These are phyloP conservation scores for Cyclophora punctaria DNA, from an alignment of 2,888 invertebrate species.

Conservation along the genomic window DNA sequence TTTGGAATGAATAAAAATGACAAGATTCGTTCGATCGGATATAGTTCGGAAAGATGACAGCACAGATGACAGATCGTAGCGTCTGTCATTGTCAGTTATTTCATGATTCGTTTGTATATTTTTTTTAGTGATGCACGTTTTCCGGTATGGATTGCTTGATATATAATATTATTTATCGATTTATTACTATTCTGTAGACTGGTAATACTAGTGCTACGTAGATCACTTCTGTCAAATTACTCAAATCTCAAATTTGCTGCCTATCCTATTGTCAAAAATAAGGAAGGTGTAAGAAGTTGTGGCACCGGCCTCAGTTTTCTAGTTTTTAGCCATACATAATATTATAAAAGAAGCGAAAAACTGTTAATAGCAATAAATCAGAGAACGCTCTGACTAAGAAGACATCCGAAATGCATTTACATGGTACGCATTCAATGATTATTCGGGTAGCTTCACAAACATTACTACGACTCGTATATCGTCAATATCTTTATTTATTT, in stretches of 20 bases:
- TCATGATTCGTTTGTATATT: slow-evolving; percentile 5
- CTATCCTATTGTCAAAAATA: slow-evolving; percentile 22
- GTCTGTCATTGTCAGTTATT: slow-evolving; percentile 14
- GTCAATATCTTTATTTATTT: no score
- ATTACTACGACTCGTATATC: no score
- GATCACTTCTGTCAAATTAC: slow-evolving; percentile 45
- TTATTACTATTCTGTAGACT: slow-evolving; percentile 6
- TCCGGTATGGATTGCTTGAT: neutral
- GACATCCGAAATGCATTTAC: slow-evolving; percentile 34
- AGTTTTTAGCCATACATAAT: no score
- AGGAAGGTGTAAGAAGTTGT: neutral
- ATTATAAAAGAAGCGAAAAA: neutral
- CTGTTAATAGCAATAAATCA: slow-evolving; percentile 11
- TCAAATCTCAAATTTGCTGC: no score
- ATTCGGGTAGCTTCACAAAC: no score
- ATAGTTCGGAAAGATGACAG: no score
- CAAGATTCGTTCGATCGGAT: neutral
- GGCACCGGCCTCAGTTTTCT: neutral
- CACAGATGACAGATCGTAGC: no score
- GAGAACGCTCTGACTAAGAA: slow-evolving; percentile 19
- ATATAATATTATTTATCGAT: slow-evolving; percentile 1
- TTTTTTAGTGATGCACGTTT: neutral
- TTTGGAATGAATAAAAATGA: slow-evolving; percentile 33
- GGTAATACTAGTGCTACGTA: slow-evolving; percentile 48
- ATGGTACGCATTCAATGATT: slow-evolving; percentile 32